phyloP scores from a whole-genome alignment of 2,888 invertebrate genomes.

The Amiota communis region DNA sequence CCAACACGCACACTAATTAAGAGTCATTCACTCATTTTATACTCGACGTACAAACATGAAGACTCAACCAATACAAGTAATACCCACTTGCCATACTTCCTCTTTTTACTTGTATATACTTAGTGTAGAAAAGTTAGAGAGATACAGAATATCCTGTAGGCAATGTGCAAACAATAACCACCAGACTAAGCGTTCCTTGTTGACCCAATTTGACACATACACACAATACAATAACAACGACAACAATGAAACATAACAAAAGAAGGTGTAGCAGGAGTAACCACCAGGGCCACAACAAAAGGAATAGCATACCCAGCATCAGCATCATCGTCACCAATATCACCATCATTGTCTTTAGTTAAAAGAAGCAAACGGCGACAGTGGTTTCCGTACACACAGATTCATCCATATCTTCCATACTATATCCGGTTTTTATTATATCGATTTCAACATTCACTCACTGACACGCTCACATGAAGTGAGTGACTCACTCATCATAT shows the following conservation, averaged over 20 bases:
- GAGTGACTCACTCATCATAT: not conserved
- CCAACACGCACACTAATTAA: conserved; percentile 9
- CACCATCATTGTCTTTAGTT: not conserved
- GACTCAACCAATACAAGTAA: not conserved
- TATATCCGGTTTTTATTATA: conserved; percentile 14
- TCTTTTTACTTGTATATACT: not conserved
- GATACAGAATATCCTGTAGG: conserved; percentile 2
- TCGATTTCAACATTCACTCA: not conserved
- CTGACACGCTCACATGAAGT: not conserved
- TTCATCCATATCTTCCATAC: not conserved
- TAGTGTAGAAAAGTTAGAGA: not conserved
- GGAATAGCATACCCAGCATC: not conserved
- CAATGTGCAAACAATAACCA: conserved; percentile 14
- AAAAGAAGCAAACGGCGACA: not conserved
- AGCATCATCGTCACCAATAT: not conserved
- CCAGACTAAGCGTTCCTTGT: conserved; percentile 7
- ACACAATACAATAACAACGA: no score
- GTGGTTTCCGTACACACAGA: not conserved
- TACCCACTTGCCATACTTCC: not conserved
- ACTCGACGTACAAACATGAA: not conserved
- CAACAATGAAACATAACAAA: no score
- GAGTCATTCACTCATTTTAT: conserved; percentile 2
- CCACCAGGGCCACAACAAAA: no score
- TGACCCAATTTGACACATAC: conserved; percentile 2
- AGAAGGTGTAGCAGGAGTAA: no score